Evolutionary conservation across 1,140 invertebrate species (phyloP), one percentile per base, ranked within the genome.

Genomic region (Drosophila gunungcola): DNA sequence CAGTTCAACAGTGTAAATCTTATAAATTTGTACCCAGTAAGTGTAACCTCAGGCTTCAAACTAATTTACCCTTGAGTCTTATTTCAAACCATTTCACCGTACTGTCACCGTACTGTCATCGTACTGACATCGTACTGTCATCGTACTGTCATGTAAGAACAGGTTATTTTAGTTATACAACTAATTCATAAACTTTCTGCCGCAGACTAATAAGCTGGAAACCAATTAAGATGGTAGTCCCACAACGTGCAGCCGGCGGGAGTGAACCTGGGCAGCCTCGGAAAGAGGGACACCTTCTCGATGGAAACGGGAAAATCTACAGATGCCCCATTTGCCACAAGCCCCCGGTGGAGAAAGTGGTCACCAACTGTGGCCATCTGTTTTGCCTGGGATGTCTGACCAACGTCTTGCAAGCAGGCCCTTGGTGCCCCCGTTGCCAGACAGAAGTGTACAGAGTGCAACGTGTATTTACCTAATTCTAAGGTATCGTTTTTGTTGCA

Each of bases 291-390:
- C 4, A 10, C 7, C 48, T 12, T 4, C 0, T n/a, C 48, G 29
- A 51, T 34, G 3, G 9, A 0, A 51, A 51, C 48, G n/a, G 13
- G 10, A n/a, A 7, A 13, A 0, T 11, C 1, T 61, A 61, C 57
- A 10, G 2, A 5, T 68, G 64, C 34, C 64, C 64, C 3, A 52
- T 68, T 13, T 68, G 64, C 21, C 3, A 45, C 0, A 3, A 4
- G 0, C 0, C 3, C 0, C 39, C 29, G 0, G 3, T 29, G 13
- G 1, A 1, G 2, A 46, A 56, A 11, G 48, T 68, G 21, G n/a
- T 16, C 38, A 53, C 64, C 21, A 3, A 10, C 25, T 61, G 64
- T 27, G 56, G 64, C 0, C 64, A 61, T 6, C 1, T 61, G 10
- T 61, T 61, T 9, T 68, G 64, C 27, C 0, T 1, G 2, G 0